These are phyloP conservation scores for Drosophila navojoa DNA, from an alignment of 1,140 invertebrate genomes.

Conservation along the genomic window DNA sequence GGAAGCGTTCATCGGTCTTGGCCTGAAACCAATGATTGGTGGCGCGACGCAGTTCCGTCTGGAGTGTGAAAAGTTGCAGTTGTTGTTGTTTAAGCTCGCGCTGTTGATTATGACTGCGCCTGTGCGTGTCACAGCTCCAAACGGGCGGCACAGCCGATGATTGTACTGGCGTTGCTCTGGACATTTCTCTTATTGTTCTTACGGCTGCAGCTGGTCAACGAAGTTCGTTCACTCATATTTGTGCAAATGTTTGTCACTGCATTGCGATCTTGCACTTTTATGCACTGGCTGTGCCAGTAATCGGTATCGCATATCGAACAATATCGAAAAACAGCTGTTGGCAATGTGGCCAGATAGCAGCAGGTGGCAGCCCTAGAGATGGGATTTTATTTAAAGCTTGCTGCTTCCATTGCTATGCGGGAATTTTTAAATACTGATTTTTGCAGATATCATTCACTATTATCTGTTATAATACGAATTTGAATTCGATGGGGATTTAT, in stretches of 20 bases:
- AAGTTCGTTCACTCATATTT: conserved; percentile 23
- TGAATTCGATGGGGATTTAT: background rate
- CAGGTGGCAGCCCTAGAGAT: background rate
- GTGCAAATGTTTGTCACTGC: conserved; percentile 20
- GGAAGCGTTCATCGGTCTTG: conserved; percentile 42
- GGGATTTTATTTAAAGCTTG: too few relatives aligned
- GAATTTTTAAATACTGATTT: background rate
- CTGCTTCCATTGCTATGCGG: too few relatives aligned
- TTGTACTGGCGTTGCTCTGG: conserved; percentile 14
- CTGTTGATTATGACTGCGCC: conserved; percentile 31
- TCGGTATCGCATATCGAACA: conserved; percentile 14
- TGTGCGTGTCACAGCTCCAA: conserved; percentile 43
- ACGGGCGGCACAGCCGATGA: conserved; percentile 19
- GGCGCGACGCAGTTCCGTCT: conserved; percentile 43
- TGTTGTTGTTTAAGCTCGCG: conserved; percentile 53
- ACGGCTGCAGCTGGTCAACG: conserved; percentile 5
- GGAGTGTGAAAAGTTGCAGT: conserved; percentile 34
- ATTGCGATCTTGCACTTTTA: conserved; percentile 19
- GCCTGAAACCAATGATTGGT: conserved; percentile 60
- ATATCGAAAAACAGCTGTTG: conserved; percentile 26
- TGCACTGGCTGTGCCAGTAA: conserved; percentile 16
- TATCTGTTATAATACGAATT: too few relatives aligned
- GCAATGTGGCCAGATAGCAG: background rate
- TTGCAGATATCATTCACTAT: too few relatives aligned
- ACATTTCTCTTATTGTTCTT: conserved; percentile 25